Evolutionary conservation across 2,888 invertebrate species (phyloP).

Genomic region (Tanytarsus gracilentus): DNA sequence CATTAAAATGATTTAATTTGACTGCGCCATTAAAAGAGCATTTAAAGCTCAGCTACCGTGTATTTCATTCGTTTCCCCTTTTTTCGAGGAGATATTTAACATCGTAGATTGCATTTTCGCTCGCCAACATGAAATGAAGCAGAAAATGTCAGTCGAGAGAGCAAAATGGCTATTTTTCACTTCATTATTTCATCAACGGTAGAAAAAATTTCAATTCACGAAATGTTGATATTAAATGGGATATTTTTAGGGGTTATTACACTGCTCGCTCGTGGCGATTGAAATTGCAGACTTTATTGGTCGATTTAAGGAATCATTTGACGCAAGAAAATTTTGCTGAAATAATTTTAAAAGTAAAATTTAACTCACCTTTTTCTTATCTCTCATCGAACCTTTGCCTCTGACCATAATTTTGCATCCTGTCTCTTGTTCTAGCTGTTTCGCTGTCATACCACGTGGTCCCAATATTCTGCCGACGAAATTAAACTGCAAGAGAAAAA

Average conservation of each 20-base stretch:
- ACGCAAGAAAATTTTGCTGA: constrained; percentile 10
- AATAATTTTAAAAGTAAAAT: background rate
- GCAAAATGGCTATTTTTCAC: too few relatives aligned
- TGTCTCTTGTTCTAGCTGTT: constrained; percentile 99
- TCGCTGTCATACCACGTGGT: constrained; percentile 99
- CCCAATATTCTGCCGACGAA: constrained; percentile 99
- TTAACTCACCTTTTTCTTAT: constrained; percentile 91
- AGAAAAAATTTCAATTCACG: too few relatives aligned
- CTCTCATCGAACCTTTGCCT: constrained; percentile 98
- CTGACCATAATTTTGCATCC: constrained; percentile 99
- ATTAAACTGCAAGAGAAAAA: constrained; percentile 81
- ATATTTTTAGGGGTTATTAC: too few relatives aligned
- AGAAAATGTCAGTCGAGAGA: too few relatives aligned
- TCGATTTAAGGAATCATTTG: background rate
- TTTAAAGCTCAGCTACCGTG: constrained; percentile 5
- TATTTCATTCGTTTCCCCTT: background rate
- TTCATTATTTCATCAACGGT: too few relatives aligned
- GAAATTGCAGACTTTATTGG: too few relatives aligned
- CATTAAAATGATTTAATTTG: constrained; percentile 18
- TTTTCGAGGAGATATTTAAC: too few relatives aligned
- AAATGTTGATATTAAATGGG: too few relatives aligned
- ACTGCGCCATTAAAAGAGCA: constrained; percentile 20
- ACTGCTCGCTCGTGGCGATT: too few relatives aligned
- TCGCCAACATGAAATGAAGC: background rate
- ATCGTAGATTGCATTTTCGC: background rate